Evolutionary conservation across 2,888 invertebrate genomes (phyloP).

Genomic region (Carabus problematicus): DNA sequence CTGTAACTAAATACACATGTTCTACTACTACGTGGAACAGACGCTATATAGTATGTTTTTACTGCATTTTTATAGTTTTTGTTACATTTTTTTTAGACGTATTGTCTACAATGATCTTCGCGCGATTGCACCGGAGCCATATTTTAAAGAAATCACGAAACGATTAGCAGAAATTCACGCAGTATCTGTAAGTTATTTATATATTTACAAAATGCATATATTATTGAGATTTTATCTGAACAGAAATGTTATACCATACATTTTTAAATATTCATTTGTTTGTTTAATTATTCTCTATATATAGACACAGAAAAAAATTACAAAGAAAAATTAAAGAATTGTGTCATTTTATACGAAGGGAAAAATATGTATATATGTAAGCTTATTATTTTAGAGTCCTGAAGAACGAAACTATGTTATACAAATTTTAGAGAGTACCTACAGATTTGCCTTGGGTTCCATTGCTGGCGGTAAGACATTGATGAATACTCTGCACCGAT

Average conservation of each 20-base stretch:
- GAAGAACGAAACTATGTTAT: slow-evolving; percentile 87
- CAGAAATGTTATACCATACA: too few species aligned
- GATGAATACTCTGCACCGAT: neutral
- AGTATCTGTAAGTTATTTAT: slow-evolving; percentile 74
- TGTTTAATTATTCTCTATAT: too few species aligned
- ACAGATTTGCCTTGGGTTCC: slow-evolving; percentile 91
- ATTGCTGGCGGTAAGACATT: slow-evolving; percentile 85
- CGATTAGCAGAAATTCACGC: slow-evolving; percentile 89
- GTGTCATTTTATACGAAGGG: too few species aligned
- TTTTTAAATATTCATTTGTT: too few species aligned
- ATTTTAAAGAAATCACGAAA: slow-evolving; percentile 90
- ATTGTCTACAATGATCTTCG: slow-evolving; percentile 90
- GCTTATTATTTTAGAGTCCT: slow-evolving; percentile 72
- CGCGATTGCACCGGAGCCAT: slow-evolving; percentile 92
- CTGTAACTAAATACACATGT: too few species aligned
- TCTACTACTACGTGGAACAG: neutral
- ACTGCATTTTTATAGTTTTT: slow-evolving; percentile 25
- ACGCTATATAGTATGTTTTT: too few species aligned
- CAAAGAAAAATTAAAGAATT: too few species aligned
- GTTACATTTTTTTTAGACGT: slow-evolving; percentile 67
- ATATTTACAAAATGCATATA: too few species aligned
- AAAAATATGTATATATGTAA: slow-evolving; percentile 4
- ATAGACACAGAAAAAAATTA: too few species aligned
- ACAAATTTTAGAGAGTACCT: slow-evolving; percentile 89
- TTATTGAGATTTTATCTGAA: too few species aligned